Base-by-base conservation (phyloP, 2,113 vertebrate genomes). In the Eublepharis macularius region DNA sequence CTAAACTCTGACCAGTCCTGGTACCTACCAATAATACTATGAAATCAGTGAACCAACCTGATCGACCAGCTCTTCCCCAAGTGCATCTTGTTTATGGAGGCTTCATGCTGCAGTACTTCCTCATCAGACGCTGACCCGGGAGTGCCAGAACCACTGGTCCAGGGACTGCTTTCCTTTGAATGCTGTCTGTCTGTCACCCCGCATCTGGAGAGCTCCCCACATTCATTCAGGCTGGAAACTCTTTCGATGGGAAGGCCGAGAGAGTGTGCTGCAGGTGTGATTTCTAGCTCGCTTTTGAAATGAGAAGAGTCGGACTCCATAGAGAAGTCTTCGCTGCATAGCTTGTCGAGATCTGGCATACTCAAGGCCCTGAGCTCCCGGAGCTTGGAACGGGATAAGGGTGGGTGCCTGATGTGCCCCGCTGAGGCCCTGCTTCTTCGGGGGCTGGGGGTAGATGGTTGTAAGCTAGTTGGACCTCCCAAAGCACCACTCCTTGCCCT, bases 261-360 rank as follows among this genome's bases (percentile, higher is more conserved):
- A 0, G 85, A 77, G 32, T 24, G 80, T 72, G 86, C 89, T 72
- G 54, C 69, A 26, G 97, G 95, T 0, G 86, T 86, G 39, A 97
- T 94, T 82, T 96, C 96, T 81, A 97, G 83, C 76, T 98, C 96
- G 0, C 96, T 97, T 90, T 96, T 96, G 89, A 97, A 97, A 78
- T 89, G 92, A 7, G 86, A 0, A 0, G 94, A 70, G 0, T 91
- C 86, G 0, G 93, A 76, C 0, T 95, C 91, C 2, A 86, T 90
- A 0, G 95, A 91, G 82, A 97, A 97, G 19, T 96, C 95, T 57
- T 97, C 97, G 0, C 92, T 93, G 2, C 97, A 98, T 4, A 98
- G 94, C 86, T 98, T 98, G 93, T 98, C 98, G 6, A 99, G 92
- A 81, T 99, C 98, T 0, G 98, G 98, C 98, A 99, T 98, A 87